Evolutionary conservation across 2,888 invertebrate genomes (phyloP).

Genomic region (Tridacna gigas): DNA sequence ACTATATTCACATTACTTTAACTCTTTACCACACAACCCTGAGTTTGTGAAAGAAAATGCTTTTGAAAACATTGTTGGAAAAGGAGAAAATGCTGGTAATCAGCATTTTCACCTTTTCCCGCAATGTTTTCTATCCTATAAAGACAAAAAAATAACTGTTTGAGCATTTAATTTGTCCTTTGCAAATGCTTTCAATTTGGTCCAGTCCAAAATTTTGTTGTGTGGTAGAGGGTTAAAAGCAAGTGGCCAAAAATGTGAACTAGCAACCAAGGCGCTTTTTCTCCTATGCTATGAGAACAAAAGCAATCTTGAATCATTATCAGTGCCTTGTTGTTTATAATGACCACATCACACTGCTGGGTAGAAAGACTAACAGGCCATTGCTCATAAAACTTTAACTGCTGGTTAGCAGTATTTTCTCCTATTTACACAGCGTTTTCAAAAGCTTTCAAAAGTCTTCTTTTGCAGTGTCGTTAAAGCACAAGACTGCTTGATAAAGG

Average conservation of each 20-base stretch:
- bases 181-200: not conserved
- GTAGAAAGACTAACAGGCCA: too few species aligned
- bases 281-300: too few species aligned
- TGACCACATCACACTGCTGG: too few species aligned
- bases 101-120: constrained; percentile 14
- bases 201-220: not conserved
- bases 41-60: not conserved
- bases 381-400: too few species aligned
- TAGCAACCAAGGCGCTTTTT: too few species aligned
- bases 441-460: too few species aligned
- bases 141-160: not conserved
- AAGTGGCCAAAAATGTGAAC: not conserved
- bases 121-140: not conserved
- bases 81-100: not conserved
- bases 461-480: too few species aligned
- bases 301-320: too few species aligned
- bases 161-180: not conserved
- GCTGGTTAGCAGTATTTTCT: not conserved
- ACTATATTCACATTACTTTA: not conserved
- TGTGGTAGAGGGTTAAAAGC: not conserved
- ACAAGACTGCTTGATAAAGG: not conserved
- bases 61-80: constrained; percentile 1
- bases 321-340: too few species aligned
- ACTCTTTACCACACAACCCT: not conserved
- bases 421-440: not conserved